Evolutionary conservation across 2,797 vertebrate genomes (phyloP).

Genomic region (Cirrhinus mrigala): DNA sequence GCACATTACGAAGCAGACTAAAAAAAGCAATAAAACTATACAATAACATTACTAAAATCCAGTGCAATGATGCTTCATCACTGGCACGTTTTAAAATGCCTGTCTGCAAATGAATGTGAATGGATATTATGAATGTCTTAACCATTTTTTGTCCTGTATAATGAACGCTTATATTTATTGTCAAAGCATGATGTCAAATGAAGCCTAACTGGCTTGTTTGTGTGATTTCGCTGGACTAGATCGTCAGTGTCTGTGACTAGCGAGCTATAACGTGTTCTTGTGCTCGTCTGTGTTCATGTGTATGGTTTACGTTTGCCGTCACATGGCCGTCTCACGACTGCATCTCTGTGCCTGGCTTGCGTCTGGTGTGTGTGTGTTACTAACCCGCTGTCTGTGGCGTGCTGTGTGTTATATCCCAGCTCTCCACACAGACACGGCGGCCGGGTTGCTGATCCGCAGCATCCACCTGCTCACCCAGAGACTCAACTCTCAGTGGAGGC

Average conservation of each 20-base stretch:
- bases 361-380: slow-evolving; percentile 77
- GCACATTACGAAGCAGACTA: not conserved
- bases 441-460: slow-evolving; percentile 89
- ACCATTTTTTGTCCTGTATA: slow-evolving; percentile 2
- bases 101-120: slow-evolving; percentile 1
- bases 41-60: not conserved
- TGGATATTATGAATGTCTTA: not conserved
- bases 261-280: slow-evolving; percentile 41
- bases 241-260: slow-evolving; percentile 19
- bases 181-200: slow-evolving; percentile 3
- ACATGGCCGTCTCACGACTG: slow-evolving; percentile 43
- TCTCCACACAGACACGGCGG: slow-evolving; percentile 93
- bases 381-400: slow-evolving; percentile 88
- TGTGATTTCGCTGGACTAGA: slow-evolving; percentile 6
- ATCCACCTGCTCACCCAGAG: slow-evolving; percentile 91
- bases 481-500: slow-evolving; percentile 90
- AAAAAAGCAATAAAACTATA: not conserved
- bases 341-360: slow-evolving; percentile 74
- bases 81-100: not conserved
- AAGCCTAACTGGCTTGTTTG: not conserved
- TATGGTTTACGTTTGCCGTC: slow-evolving; percentile 70
- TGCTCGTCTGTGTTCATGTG: slow-evolving; percentile 48
- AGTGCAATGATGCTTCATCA: not conserved
- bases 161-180: not conserved
- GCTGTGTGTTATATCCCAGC: slow-evolving; percentile 88